Conservation (phyloP, 2,113 vertebrate genomes). For the Pao palembangensis region DNA sequence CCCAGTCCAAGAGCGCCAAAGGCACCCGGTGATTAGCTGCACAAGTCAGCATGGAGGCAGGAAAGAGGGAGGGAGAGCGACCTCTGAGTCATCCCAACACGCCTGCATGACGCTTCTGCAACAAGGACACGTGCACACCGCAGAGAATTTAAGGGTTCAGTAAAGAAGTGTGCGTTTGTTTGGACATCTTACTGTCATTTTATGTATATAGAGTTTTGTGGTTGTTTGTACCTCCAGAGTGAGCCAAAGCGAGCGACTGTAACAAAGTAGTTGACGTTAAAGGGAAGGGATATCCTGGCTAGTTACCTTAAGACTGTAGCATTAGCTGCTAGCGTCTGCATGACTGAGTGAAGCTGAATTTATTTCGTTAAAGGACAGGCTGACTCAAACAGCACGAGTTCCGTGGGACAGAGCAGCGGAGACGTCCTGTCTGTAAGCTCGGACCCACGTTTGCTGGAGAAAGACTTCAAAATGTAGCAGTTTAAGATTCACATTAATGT, state of each 20-base stretch:
- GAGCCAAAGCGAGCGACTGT: slow-evolving; percentile 60
- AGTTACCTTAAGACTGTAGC: slow-evolving; percentile 69
- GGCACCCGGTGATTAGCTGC: slow-evolving; percentile 53
- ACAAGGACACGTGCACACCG: slow-evolving; percentile 32
- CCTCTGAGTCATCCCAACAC: slow-evolving; percentile 44
- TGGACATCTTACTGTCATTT: slow-evolving; percentile 51
- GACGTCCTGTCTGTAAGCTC: background rate
- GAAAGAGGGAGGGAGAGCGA: slow-evolving; percentile 36
- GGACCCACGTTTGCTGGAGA: slow-evolving; percentile 7
- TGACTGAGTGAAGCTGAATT: slow-evolving; percentile 48
- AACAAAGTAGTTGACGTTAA: slow-evolving; percentile 46
- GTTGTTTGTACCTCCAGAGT: slow-evolving; percentile 53
- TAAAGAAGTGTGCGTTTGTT: slow-evolving; percentile 36
- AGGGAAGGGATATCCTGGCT: slow-evolving; percentile 47
- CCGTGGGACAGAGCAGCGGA: slow-evolving; percentile 15
- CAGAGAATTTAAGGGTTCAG: slow-evolving; percentile 40
- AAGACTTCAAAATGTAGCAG: slow-evolving; percentile 52
- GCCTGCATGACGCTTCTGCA: slow-evolving; percentile 20
- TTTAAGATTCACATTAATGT: slow-evolving; percentile 10
- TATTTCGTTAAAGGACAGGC: slow-evolving; percentile 44
- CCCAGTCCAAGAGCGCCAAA: slow-evolving; percentile 25
- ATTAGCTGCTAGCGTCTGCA: slow-evolving; percentile 73
- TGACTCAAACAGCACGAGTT: slow-evolving; percentile 57
- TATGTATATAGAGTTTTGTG: slow-evolving; percentile 45
- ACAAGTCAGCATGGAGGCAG: slow-evolving; percentile 15